A percentile compares a stretch with the other conserved stretches of the same genome.
Evolutionary conservation across 2,797 vertebrate genomes (phyloP).

Genomic region (Sebastes baramenuke): DNA sequence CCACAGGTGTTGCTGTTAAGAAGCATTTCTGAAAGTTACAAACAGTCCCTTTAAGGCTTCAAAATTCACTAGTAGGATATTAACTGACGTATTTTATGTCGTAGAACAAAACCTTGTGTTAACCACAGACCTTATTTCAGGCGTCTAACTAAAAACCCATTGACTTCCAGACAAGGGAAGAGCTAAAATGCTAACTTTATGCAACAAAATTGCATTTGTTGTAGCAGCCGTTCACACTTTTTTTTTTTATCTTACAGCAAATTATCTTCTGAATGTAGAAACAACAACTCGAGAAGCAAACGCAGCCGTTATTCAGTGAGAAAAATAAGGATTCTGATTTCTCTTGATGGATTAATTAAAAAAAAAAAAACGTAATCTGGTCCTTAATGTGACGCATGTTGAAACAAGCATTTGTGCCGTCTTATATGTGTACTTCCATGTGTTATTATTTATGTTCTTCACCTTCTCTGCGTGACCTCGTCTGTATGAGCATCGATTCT

Average conservation of each 20-base stretch:
- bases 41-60: too few species aligned
- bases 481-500: conserved; percentile 1
- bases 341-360: background rate
- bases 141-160: too few species aligned
- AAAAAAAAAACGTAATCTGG: background rate
- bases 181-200: too few species aligned
- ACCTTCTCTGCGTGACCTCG: background rate
- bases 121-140: too few species aligned
- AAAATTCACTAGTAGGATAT: too few species aligned
- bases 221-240: conserved; percentile 1
- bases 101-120: too few species aligned
- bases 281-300: background rate
- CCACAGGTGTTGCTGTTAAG: too few species aligned
- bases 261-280: conserved; percentile 17
- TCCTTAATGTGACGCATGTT: background rate
- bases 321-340: background rate
- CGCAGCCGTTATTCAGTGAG: background rate
- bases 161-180: too few species aligned
- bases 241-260: background rate
- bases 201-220: background rate
- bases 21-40: too few species aligned
- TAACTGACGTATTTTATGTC: too few species aligned
- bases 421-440: background rate
- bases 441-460: background rate
- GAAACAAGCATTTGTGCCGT: background rate